phyloP scores from a whole-genome alignment of 2,797 vertebrate genomes.

The Coccyzus lansbergi region DNA sequence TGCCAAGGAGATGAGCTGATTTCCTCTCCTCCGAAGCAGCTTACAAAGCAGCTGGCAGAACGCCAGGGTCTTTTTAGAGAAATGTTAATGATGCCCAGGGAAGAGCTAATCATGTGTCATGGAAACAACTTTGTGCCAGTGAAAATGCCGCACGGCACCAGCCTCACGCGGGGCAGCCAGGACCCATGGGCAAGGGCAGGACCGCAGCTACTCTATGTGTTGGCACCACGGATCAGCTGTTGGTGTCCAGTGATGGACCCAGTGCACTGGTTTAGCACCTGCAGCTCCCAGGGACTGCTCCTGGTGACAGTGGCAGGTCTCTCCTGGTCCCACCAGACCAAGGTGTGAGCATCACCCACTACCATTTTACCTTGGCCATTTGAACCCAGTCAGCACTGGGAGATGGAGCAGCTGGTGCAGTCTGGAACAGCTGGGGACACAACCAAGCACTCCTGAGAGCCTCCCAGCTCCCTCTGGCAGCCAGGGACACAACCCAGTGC shows the following conservation, averaged over 20 bases:
- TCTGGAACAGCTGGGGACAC: rapidly evolving
- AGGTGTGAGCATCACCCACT: rapidly evolving
- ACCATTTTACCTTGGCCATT: rapidly evolving
- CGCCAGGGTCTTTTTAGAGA: background rate
- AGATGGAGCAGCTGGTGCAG: background rate
- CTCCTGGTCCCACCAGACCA: background rate
- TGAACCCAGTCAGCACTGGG: rapidly evolving
- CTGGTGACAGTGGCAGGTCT: background rate
- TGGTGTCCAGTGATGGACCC: background rate
- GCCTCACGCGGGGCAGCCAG: background rate
- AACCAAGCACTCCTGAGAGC: rapidly evolving
- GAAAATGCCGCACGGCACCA: background rate
- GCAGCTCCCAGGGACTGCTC: background rate
- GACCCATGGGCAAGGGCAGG: background rate
- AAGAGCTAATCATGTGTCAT: background rate
- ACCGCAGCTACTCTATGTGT: background rate
- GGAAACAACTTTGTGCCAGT: background rate
- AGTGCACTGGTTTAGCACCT: background rate
- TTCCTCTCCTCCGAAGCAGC: background rate
- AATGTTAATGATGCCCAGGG: background rate
- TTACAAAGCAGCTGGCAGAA: background rate
- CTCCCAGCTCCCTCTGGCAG: background rate
- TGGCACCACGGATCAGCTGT: background rate
- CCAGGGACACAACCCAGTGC: rapidly evolving
- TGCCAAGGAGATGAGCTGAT: background rate